Evolutionary conservation across 1,140 invertebrate genomes (phyloP).

Genomic region (Sarcophaga bullata): DNA sequence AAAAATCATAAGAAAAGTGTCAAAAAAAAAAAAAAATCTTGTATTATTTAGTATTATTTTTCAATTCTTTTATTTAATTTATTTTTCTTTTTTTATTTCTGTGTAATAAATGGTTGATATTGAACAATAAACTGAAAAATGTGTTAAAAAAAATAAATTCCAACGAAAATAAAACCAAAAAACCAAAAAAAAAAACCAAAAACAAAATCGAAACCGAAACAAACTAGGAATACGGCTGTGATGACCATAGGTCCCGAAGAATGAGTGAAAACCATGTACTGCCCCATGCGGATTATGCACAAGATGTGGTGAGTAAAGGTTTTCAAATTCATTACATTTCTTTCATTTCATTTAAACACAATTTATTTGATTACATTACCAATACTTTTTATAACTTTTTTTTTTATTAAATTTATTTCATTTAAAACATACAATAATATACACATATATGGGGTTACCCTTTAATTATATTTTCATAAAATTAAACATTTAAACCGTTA

Average conservation of each 20-base stretch:
- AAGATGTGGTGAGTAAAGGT: conserved; percentile 72
- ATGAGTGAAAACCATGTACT: conserved; percentile 73
- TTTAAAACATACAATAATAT: too few species aligned
- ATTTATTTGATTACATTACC: not conserved
- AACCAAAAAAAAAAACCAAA: not conserved
- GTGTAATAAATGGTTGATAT: not conserved
- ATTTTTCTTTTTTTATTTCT: conserved; percentile 49
- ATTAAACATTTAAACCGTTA: not conserved
- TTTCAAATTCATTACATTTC: not conserved
- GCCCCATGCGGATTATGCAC: conserved; percentile 73
- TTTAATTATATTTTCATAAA: not conserved
- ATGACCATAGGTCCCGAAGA: conserved; percentile 72
- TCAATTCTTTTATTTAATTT: not conserved
- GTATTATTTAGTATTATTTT: not conserved
- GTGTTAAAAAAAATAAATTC: conserved; percentile 45
- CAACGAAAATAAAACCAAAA: not conserved
- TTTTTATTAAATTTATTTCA: too few species aligned
- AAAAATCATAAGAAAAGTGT: too few species aligned
- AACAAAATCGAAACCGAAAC: conserved; percentile 4
- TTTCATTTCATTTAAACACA: not conserved
- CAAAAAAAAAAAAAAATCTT: not conserved
- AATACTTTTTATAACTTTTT: too few species aligned
- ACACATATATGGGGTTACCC: too few species aligned
- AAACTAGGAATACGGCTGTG: conserved; percentile 68
- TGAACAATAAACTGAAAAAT: not conserved